Conservation (phyloP, 2,888 invertebrate genomes). For the Dryobota labecula region DNA sequence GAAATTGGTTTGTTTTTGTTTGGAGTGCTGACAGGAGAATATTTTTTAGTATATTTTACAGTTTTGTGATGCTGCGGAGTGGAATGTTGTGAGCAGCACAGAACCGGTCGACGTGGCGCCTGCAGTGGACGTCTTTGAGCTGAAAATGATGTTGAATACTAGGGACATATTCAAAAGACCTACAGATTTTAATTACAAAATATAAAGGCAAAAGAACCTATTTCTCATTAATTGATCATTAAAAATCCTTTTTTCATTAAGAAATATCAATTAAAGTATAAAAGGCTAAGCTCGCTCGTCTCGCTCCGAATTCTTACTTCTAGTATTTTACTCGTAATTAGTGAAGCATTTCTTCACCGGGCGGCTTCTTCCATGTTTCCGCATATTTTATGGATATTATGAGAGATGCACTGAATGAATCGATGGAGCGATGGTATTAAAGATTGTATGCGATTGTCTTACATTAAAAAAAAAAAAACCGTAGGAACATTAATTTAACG, state of each 20-base stretch:
- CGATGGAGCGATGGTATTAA: conserved; percentile 11
- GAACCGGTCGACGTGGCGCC: no score
- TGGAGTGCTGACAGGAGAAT: neutral
- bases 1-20: neutral
- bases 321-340: conserved; percentile 59
- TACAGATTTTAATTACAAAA: neutral
- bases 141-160: no score
- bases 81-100: no score
- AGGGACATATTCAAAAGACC: neutral
- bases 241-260: neutral
- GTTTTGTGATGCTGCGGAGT: neutral
- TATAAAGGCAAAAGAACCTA: neutral
- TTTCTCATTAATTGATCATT: neutral
- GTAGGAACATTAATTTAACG: no score
- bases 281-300: no score
- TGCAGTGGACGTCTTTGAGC: no score
- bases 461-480: neutral
- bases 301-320: conserved; percentile 27
- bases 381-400: neutral
- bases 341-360: conserved; percentile 18
- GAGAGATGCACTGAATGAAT: conserved; percentile 20
- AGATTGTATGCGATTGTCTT: conserved; percentile 16
- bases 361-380: neutral
- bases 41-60: neutral
- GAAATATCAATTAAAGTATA: no score